Percentiles rank a stretch among this genome's conserved stretches.
Evolutionary conservation across 2,113 vertebrate species (phyloP).

Genomic region (Terrapene triunguis): DNA sequence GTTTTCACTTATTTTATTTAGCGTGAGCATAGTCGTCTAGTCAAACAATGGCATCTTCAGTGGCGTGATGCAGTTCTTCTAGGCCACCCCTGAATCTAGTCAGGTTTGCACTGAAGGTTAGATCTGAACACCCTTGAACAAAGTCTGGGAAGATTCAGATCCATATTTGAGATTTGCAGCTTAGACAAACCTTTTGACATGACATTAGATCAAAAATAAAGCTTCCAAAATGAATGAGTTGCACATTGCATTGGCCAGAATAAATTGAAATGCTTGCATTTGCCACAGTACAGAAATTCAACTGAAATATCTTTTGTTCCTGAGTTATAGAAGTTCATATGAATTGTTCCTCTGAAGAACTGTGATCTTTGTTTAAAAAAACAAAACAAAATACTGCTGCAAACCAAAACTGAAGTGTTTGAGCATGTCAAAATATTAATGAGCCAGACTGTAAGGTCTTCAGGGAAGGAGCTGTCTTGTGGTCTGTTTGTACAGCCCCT

Average conservation of each 20-base stretch:
- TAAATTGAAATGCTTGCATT: background rate
- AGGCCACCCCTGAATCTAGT: no score
- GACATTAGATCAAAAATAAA: background rate
- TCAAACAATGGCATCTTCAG: no score
- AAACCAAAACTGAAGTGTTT: background rate
- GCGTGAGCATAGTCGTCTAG: no score
- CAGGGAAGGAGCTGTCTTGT: background rate
- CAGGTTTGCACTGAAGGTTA: background rate
- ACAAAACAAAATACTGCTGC: background rate
- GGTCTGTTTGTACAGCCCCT: background rate
- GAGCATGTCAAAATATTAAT: background rate
- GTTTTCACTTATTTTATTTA: background rate
- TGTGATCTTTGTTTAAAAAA: background rate
- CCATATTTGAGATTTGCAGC: background rate
- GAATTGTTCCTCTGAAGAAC: background rate
- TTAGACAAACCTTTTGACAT: background rate
- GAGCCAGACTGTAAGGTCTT: background rate
- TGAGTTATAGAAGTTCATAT: background rate
- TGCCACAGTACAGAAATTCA: background rate
- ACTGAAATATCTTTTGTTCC: background rate
- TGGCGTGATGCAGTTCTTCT: no score
- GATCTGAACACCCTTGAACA: background rate
- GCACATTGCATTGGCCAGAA: background rate
- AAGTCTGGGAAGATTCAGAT: background rate
- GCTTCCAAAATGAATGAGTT: background rate